Evolutionary conservation across 1,140 invertebrate species (phyloP).

Genomic region (Zelostemma sp.): DNA sequence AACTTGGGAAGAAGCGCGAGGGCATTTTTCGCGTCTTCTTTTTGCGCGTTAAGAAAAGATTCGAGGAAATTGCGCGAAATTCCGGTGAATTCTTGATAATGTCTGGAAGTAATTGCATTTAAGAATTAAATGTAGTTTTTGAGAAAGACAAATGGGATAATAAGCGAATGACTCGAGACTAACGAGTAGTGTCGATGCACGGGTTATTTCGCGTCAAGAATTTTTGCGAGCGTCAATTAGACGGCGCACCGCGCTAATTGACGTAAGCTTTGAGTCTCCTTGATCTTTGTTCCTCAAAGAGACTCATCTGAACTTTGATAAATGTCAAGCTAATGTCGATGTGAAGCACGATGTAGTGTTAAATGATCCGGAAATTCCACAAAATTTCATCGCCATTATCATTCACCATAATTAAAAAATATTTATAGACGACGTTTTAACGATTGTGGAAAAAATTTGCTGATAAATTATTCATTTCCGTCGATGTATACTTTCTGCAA

Average conservation of each 20-base stretch:
- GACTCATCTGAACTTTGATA: conserved; percentile 8
- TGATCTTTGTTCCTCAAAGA: conserved; percentile 9
- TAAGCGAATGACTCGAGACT: conserved; percentile 7
- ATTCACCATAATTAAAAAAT: too few species aligned
- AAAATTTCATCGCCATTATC: background rate
- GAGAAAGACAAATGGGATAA: background rate
- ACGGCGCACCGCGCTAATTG: conserved; percentile 3
- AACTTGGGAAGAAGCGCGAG: too few species aligned
- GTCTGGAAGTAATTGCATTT: too few species aligned
- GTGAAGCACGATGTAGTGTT: background rate
- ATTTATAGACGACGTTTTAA: too few species aligned
- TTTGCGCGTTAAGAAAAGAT: background rate
- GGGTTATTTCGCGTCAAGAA: conserved; percentile 1
- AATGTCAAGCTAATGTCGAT: conserved; percentile 16
- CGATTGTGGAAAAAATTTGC: background rate
- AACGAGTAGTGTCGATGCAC: conserved; percentile 8
- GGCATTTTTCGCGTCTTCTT: too few species aligned
- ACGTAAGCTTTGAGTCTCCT: conserved; percentile 1
- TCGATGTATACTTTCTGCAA: too few species aligned
- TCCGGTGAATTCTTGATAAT: too few species aligned
- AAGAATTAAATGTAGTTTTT: background rate
- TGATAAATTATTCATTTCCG: background rate
- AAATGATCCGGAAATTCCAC: background rate
- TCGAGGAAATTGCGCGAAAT: too few species aligned
- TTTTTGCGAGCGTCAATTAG: conserved; percentile 7